Base-by-base conservation (phyloP, 2,797 vertebrate species). In the Pseudopleuronectes americanus region DNA sequence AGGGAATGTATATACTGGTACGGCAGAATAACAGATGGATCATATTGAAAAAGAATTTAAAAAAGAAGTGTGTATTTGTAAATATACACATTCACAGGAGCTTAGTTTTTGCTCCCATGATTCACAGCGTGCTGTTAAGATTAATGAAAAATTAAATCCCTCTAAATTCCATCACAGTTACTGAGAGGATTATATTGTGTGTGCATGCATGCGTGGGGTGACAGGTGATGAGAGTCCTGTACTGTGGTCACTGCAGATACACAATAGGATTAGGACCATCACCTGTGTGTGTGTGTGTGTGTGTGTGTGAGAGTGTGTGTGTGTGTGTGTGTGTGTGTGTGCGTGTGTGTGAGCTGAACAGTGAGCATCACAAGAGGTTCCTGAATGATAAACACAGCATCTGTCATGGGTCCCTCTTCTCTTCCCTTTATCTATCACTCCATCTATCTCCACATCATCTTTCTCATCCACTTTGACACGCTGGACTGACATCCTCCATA, bases 211-310 rank as follows among this genome's bases (percentile, higher is more conserved):
- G 57, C 62, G 68, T 78, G 74, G 57, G 59, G 58, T 81, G 81
- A 77, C 80, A 86, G 76, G 76, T 81, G 84, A 86, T 84, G 81
- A 76, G 48, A 83, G 66, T 71, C 77, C 61, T 60, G 70, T 76
- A 52, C 63, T 80, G 72, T 86, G 87, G 87, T 86, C 83, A 89
- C 77, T 79, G 53, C 67, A 51, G 76, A 81, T 77, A 61, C 74
- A 80, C 82, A 87, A 91, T 74, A 84, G 90, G 88, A 89, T 91
- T 91, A 91, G 47, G 57, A 73, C 67, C 71, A 80, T 80, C 79
- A 87, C 74, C 82, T 83, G 60, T 38, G 53, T 57, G 59, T 68
- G 65, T 71, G 71, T 68, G 68, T 55, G 52, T 64, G 45, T 68
- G 61, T 43, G 51, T 56, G 72, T 55, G 60, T 71, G n/a, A n/a